Conservation (phyloP, 2,113 vertebrate genomes). For the Cygnus buccinator region DNA sequence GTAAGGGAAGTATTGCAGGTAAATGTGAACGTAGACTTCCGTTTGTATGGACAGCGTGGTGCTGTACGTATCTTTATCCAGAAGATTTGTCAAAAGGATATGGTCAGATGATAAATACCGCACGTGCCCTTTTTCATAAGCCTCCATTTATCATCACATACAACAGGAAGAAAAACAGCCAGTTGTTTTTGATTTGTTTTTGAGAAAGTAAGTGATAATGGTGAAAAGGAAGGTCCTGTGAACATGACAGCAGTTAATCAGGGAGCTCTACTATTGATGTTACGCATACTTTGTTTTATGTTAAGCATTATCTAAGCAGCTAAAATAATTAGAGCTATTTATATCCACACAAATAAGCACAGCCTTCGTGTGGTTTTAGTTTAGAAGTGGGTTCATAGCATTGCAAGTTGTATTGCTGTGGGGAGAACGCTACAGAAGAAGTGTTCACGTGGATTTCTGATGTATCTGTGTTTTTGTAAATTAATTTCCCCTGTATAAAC, state of each 20-base stretch:
- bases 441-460: background rate
- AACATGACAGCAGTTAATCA: background rate
- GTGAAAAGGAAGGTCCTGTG: background rate
- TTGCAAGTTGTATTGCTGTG: background rate
- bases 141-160: accelerated
- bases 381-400: background rate
- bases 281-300: background rate
- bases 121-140: background rate
- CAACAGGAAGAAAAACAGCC: background rate
- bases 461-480: background rate
- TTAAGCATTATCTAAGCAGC: background rate
- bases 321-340: background rate
- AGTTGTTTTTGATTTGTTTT: background rate
- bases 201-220: background rate
- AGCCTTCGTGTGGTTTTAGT: background rate
- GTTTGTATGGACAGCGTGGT: background rate
- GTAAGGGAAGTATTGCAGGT: background rate
- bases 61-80: background rate
- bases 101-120: background rate
- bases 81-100: background rate
- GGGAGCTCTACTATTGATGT: background rate
- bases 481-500: background rate
- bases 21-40: background rate
- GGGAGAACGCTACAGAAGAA: background rate
- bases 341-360: background rate